A percentile compares a stretch with the other conserved stretches of the same genome.
phyloP scores from a whole-genome alignment of 2,113 vertebrate species.

The Zapus hudsonius region DNA sequence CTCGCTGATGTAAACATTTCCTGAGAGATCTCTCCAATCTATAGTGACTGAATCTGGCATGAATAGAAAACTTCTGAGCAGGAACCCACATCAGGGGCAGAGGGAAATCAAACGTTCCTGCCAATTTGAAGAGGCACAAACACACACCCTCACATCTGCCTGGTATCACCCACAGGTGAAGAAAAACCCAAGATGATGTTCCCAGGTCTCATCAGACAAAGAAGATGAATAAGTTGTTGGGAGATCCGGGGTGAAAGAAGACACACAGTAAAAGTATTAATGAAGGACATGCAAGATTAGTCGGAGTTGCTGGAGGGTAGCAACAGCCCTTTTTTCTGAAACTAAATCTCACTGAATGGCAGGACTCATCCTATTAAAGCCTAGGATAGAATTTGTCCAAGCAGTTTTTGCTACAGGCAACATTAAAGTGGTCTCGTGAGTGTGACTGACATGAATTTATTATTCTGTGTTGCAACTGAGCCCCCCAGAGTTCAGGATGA shows the following conservation, averaged over 20 bases:
- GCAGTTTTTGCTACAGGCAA: not conserved
- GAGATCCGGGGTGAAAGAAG: not conserved
- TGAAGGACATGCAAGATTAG: conserved; percentile 7
- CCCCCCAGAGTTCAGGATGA: conserved; percentile 22
- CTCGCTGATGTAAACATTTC: not conserved
- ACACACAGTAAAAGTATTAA: not conserved
- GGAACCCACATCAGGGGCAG: not conserved
- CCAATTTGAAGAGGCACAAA: not conserved
- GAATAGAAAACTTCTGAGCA: not conserved
- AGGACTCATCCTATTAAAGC: conserved; percentile 41
- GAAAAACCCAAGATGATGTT: not conserved
- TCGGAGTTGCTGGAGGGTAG: conserved; percentile 28
- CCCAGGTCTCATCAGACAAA: not conserved
- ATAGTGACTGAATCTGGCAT: not conserved
- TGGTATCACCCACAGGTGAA: not conserved
- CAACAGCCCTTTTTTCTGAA: not conserved
- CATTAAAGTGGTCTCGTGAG: not conserved
- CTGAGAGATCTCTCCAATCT: not conserved
- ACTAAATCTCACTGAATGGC: conserved; percentile 21
- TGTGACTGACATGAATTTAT: conserved; percentile 31
- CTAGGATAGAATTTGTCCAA: conserved; percentile 51
- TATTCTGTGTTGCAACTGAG: conserved; percentile 21
- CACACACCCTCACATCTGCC: not conserved
- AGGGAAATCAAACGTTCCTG: not conserved
- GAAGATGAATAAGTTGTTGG: not conserved